A percentile compares a stretch with the other conserved stretches of the same genome.
These are phyloP conservation scores for Drosophila ogumai DNA, from an alignment of 1,140 invertebrate species.

Conservation along the genomic window DNA sequence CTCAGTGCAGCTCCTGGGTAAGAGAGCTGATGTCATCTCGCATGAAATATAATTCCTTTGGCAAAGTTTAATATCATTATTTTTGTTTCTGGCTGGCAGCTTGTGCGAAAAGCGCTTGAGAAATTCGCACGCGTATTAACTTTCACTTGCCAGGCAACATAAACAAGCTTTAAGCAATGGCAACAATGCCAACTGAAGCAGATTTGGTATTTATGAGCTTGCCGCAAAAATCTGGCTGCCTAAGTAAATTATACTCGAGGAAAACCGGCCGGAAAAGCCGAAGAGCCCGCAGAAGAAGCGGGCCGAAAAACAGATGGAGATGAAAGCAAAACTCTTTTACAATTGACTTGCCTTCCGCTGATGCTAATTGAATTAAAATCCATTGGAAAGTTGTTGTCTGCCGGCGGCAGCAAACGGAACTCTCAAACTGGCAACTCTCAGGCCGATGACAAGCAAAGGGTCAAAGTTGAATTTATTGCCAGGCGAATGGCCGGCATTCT, in stretches of 20 bases:
- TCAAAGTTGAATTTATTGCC: slow-evolving; percentile 66
- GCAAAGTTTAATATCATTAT: slow-evolving; percentile 66
- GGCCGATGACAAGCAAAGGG: slow-evolving; percentile 35
- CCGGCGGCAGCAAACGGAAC: slow-evolving; percentile 22
- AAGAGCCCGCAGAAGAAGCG: not conserved
- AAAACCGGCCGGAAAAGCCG: slow-evolving; percentile 42
- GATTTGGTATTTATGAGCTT: slow-evolving; percentile 77
- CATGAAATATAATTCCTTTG: slow-evolving; percentile 77
- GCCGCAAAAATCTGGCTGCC: slow-evolving; percentile 33
- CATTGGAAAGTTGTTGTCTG: slow-evolving; percentile 41
- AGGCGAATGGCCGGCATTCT: slow-evolving; percentile 25
- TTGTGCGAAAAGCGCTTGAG: slow-evolving; percentile 48
- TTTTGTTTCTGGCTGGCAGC: slow-evolving; percentile 14
- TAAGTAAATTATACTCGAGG: slow-evolving; percentile 68
- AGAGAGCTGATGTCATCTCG: slow-evolving; percentile 67
- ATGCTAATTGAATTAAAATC: slow-evolving; percentile 66
- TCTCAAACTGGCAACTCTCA: slow-evolving; percentile 21
- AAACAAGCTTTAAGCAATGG: slow-evolving; percentile 63
- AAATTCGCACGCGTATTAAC: slow-evolving; percentile 79
- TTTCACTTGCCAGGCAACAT: slow-evolving; percentile 72
- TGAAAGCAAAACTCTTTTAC: slow-evolving; percentile 54
- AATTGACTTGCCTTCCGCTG: slow-evolving; percentile 50
- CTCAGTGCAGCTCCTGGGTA: slow-evolving; percentile 49
- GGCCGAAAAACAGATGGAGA: slow-evolving; percentile 8
- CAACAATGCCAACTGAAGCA: slow-evolving; percentile 58